Base-by-base conservation (phyloP, 1,140 invertebrate species). In the Acyrthosiphon pisum region DNA sequence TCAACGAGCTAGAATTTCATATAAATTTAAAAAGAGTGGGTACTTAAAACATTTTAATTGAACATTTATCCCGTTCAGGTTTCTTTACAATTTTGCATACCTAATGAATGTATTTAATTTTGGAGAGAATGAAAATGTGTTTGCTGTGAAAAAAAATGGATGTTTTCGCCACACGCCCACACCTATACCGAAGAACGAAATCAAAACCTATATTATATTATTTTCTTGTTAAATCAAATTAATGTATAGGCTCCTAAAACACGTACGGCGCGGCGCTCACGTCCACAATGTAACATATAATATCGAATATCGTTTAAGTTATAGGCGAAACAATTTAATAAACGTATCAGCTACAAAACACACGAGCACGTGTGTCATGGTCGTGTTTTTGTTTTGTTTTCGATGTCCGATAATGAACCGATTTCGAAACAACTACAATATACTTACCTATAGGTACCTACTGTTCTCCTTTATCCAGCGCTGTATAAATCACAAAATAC, bases 1-100 rank as follows among this genome's bases (percentile, higher is more conserved):
- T 88, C 86, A 88, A 88, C 35, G 86, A 88, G 86, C 18, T n/a
- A 46, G 83, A 37, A 23, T 68, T 68, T 68, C 60, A 68, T 68
- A 68, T 68, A 68, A 14, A 68, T 68, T 68, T 30, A n/a, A 68
- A 68, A n/a, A 68, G 60, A 18, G 30, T 14, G 14, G 30, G 30
- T 68, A n/a, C 60, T 68, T 68, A n/a, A 68, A 68, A 68, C n/a
- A 68, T 68, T 68, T 68, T 68, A 68, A 68, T 68, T n/a, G 60
- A n/a, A 68, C 30, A n/a, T n/a, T 68, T 68, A 68, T 68, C 30
- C 30, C 1, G 60, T 68, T 68, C 14, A 4, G 30, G 30, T 30
- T 68, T 68, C 56, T n/a, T 68, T 6, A 4, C 14, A n/a, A 68
- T n/a, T 68, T 60, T 14, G 60, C 60, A 68, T 68, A 18, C 11